Base-by-base conservation (phyloP, 1,140 invertebrate genomes). In the Gerris buenoi region DNA sequence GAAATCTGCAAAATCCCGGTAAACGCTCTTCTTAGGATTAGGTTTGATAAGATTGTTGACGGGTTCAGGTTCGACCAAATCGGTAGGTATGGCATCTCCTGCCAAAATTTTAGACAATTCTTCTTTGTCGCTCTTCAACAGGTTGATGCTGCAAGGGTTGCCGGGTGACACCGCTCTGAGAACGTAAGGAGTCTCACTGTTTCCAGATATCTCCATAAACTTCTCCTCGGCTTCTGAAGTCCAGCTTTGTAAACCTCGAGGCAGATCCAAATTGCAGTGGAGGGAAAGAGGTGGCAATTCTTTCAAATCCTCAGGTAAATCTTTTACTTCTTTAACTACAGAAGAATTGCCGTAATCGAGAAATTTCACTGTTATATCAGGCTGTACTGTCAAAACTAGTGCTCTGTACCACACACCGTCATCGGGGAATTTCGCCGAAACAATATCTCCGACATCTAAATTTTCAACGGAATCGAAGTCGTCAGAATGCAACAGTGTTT, bases 371-470 rank as follows among this genome's bases (percentile, higher is more conserved):
- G 77, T 74, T 3, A 74, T 76, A 22, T 72, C 72, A 65, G 70
- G 77, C 1, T 83, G 82, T 1, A 81, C 79, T 5, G 81, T 81
- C 26, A 87, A 75, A 33, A 88, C 79, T 73, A 85, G 81, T 0
- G 84, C 84, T 63, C 87, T 78, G 69, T 88, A 88, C 80, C 83
- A 89, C 13, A 80, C 75, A 25, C 79, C 77, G 69, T 87, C 85
- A 22, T 86, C 84, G 0, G 80, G 77, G 73, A 83, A 87, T 68
- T 84, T 80, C n/a, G 84, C 85, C 25, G 83, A 82, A 68, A 84
- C 86, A 0, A 86, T 22, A 0, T 79, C 75, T 1, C 81, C 84
- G 1, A 68, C 63, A 23, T 64, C 61, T 26, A 67, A 28, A 46
- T 2, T 18, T 15, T 5, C 14, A 56, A 28, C 15, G 5, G 29